Conservation (phyloP, 2,113 vertebrate species). For the Oxyura jamaicensis region DNA sequence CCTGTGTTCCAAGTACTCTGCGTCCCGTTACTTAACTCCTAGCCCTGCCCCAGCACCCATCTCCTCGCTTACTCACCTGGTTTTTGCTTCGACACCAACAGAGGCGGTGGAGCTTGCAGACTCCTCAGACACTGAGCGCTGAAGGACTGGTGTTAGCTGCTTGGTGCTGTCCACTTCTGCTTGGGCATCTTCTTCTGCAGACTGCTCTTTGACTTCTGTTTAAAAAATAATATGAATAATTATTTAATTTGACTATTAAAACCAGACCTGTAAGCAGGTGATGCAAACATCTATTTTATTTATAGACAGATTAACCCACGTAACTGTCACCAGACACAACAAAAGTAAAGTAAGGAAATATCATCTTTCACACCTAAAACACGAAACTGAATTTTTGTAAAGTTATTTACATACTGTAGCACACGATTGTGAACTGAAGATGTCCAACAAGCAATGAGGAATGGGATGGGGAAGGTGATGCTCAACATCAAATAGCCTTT, state of each 20-base stretch:
- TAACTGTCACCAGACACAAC: not conserved
- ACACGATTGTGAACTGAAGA: not conserved
- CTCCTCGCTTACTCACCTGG: constrained; percentile 77
- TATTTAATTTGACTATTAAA: not conserved
- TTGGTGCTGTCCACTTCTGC: constrained; percentile 78
- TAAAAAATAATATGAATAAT: not conserved
- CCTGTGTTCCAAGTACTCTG: not conserved
- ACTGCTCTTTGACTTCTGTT: constrained; percentile 83
- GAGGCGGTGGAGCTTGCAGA: constrained; percentile 83
- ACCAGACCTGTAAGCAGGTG: not conserved
- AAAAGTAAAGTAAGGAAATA: not conserved
- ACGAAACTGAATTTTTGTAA: not conserved
- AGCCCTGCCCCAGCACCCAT: not conserved
- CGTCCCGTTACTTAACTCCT: not conserved
- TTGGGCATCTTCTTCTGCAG: constrained; percentile 73
- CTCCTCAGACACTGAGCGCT: constrained; percentile 85
- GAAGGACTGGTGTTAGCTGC: constrained; percentile 80
- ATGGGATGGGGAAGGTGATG: accelerated
- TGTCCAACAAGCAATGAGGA: not conserved
- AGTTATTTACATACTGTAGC: not conserved
- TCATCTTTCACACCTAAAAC: not conserved
- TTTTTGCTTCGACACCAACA: constrained; percentile 85
- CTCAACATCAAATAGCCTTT: not conserved
- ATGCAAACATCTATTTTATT: not conserved
- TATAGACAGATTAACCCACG: not conserved